Base-by-base conservation (phyloP, 2,888 invertebrate genomes). In the Meandrusa payeni region DNA sequence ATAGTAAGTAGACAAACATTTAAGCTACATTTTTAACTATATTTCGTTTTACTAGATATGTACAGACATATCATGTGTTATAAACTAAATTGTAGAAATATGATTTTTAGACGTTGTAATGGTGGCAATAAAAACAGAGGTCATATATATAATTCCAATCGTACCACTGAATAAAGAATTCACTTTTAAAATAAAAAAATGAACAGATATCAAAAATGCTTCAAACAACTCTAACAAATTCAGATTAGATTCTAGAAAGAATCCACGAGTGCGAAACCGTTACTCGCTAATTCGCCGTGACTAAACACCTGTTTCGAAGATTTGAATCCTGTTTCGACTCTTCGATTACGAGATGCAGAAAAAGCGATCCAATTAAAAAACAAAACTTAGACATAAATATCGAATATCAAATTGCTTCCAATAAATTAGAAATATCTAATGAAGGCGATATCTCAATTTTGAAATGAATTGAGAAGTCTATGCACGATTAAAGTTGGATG, bases 341-440 rank as follows among this genome's bases (percentile, higher is more conserved):
- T 41, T 36, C 28, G 23, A 19, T 32, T 38, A 38, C 37, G 5
- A 33, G 37, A 44, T 38, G 34, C 26, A 52, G 40, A 51, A 61
- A 66, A 61, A 63, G 47, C 58, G 59, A 58, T 60, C 59, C 63
- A 65, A 74, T 73, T 68, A 71, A 67, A 66, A 56, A 63, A 55
- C 64, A 59, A 69, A 59, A 56, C 57, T 3, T 10, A 43, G 65
- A 63, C 61, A 63, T 50, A 56, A 54, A 57, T 48, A 50, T 51
- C 42, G 37, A 43, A 42, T 22, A 50, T 49, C 55, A 64, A 74
- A 68, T 67, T 46, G 52, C 56, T 52, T 51, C 50, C 63, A 75
- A 76, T 77, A 76, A 76, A 76, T 73, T 70, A 69, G 59, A 76
- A 68, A 72, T 68, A 70, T 74, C 59, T 73, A 71, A 74, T 75